phyloP scores from a whole-genome alignment of 2,888 invertebrate species.

The Aporophyla nigra region DNA sequence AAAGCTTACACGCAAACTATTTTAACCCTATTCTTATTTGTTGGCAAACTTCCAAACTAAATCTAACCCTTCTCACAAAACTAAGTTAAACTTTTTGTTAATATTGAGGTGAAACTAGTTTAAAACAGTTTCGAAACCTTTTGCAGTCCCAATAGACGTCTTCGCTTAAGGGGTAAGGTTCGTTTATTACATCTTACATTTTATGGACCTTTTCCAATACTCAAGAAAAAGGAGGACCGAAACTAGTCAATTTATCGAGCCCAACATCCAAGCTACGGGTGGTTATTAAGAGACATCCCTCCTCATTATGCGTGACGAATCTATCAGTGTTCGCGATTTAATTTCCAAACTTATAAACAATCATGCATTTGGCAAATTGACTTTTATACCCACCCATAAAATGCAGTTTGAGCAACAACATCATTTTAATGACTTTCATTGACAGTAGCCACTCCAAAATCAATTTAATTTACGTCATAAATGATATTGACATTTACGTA shows the following conservation, averaged over 20 bases:
- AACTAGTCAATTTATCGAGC: neutral
- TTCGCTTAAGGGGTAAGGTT: constrained; percentile 3
- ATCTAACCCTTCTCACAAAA: constrained; percentile 53
- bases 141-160: constrained; percentile 30
- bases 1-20: neutral
- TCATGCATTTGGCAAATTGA: neutral
- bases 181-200: constrained; percentile 17
- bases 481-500: neutral
- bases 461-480: neutral
- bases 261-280: neutral
- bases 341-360: neutral
- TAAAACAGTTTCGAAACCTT: constrained; percentile 49
- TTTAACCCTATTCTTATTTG: constrained; percentile 27
- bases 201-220: neutral
- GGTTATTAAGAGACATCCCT: neutral
- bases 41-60: constrained; percentile 37
- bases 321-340: neutral
- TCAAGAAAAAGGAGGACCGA: neutral
- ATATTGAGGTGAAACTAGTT: constrained; percentile 51
- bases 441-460: neutral
- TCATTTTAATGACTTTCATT: neutral
- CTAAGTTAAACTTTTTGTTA: constrained; percentile 43
- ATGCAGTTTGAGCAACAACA: too few species aligned
- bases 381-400: too few species aligned
- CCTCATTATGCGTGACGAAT: too few species aligned